Percentiles rank a stretch among this genome's conserved stretches.
These are phyloP conservation scores for Proctacanthus coquilletti DNA, from an alignment of 1,140 invertebrate genomes.

Conservation along the genomic window DNA sequence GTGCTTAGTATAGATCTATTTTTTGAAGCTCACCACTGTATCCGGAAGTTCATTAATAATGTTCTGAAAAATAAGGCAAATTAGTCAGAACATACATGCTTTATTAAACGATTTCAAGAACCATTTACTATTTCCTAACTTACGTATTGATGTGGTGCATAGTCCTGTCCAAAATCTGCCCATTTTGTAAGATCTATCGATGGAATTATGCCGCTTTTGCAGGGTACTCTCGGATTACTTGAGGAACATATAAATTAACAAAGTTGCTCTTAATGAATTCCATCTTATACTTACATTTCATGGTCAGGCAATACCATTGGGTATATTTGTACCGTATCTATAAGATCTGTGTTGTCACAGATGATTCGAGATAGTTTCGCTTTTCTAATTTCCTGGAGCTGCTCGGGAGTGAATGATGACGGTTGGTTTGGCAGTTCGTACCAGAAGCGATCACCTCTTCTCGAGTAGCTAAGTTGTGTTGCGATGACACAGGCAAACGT, in stretches of 20 bases:
- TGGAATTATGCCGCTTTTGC: conserved; percentile 69
- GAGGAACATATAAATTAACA: conserved; percentile 15
- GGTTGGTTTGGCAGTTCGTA: conserved; percentile 86
- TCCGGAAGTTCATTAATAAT: conserved; percentile 29
- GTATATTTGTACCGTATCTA: conserved; percentile 83
- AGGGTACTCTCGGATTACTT: conserved; percentile 80
- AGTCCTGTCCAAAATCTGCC: conserved; percentile 46
- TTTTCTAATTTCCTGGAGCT: conserved; percentile 82
- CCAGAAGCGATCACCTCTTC: conserved; percentile 91
- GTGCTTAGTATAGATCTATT: no score
- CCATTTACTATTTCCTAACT: conserved; percentile 24
- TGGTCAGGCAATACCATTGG: conserved; percentile 85
- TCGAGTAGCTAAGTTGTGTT: conserved; percentile 84
- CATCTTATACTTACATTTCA: conserved; percentile 58
- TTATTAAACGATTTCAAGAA: neutral
- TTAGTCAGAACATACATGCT: neutral
- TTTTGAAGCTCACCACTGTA: conserved; percentile 26
- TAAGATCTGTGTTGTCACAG: conserved; percentile 89
- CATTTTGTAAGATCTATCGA: conserved; percentile 76
- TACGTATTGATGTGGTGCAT: conserved; percentile 42
- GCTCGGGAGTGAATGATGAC: conserved; percentile 78
- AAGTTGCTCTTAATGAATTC: conserved; percentile 2
- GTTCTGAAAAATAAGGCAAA: conserved; percentile 16
- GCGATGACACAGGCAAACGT: conserved; percentile 94
- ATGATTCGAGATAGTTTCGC: conserved; percentile 71